phyloP scores from a whole-genome alignment of 1,140 invertebrate genomes.

The Ceratina calcarata region DNA sequence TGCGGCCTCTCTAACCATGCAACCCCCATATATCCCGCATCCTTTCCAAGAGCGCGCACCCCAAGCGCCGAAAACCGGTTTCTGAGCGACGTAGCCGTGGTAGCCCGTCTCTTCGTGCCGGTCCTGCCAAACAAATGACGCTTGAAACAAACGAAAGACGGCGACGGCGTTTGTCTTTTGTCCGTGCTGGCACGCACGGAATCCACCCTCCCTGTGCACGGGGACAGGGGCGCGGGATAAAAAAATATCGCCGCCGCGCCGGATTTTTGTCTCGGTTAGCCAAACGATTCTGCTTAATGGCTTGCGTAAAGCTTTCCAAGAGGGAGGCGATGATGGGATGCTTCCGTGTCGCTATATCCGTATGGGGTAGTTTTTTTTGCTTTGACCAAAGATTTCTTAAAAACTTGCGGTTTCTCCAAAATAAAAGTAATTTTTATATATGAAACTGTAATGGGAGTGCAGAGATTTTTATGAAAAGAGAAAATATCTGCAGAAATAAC shows the following conservation, averaged over 20 bases:
- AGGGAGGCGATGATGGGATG: constrained; percentile 17
- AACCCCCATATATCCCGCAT: constrained; percentile 71
- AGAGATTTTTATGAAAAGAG: constrained; percentile 11
- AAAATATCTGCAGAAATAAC: not conserved
- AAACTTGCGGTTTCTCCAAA: too few species aligned
- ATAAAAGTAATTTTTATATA: too few species aligned
- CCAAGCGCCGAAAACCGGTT: constrained; percentile 32
- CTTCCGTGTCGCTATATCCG: not conserved
- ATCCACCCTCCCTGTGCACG: constrained; percentile 56
- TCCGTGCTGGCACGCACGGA: constrained; percentile 74
- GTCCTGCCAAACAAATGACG: constrained; percentile 77
- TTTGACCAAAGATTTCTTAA: too few species aligned
- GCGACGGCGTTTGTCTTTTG: constrained; percentile 75
- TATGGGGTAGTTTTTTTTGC: not conserved
- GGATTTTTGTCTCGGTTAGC: constrained; percentile 80
- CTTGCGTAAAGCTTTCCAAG: constrained; percentile 67
- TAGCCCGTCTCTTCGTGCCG: constrained; percentile 33
- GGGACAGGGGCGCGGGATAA: constrained; percentile 52
- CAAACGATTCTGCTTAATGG: constrained; percentile 79
- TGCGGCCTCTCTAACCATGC: constrained; percentile 73
- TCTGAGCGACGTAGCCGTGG: constrained; percentile 15
- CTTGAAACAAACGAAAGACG: constrained; percentile 80
- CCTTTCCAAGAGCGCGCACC: constrained; percentile 49
- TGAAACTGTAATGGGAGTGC: too few species aligned
- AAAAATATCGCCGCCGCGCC: constrained; percentile 74